phyloP scores from a whole-genome alignment of 2,113 vertebrate species.

The Monopterus albus region DNA sequence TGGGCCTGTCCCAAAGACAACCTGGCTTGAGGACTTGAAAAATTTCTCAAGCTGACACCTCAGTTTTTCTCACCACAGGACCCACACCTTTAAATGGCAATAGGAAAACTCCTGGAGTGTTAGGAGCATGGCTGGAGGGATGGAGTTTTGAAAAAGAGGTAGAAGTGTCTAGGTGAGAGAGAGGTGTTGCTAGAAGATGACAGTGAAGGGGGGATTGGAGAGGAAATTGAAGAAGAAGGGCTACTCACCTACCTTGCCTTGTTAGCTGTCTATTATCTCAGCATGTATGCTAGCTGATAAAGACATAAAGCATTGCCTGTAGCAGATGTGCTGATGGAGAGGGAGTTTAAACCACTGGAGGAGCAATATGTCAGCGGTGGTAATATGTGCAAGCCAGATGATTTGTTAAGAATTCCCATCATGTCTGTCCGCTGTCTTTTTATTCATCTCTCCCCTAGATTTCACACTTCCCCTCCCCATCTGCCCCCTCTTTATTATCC shows the following conservation, averaged over 20 bases:
- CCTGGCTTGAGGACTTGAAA: slow-evolving; percentile 20
- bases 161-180: slow-evolving; percentile 17
- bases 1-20: slow-evolving; percentile 51
- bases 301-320: slow-evolving; percentile 33
- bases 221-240: slow-evolving; percentile 57
- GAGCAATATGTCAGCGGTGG: slow-evolving; percentile 6
- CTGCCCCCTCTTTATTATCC: no score
- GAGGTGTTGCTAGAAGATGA: slow-evolving; percentile 37
- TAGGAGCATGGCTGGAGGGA: slow-evolving; percentile 38
- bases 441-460: background rate
- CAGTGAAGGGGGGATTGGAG: slow-evolving; percentile 32
- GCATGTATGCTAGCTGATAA: slow-evolving; percentile 55
- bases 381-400: slow-evolving; percentile 20
- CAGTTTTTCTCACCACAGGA: slow-evolving; percentile 52
- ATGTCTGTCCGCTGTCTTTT: slow-evolving; percentile 9
- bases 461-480: slow-evolving; percentile 26
- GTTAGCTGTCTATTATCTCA: slow-evolving; percentile 58
- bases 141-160: slow-evolving; percentile 44
- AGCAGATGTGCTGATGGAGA: slow-evolving; percentile 19
- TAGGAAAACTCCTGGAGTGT: slow-evolving; percentile 54
- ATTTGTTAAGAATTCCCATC: slow-evolving; percentile 14
- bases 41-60: slow-evolving; percentile 42
- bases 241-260: slow-evolving; percentile 51
- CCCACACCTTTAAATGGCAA: slow-evolving; percentile 38
- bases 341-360: background rate